These are phyloP conservation scores for Serilophus lunatus DNA, from an alignment of 2,113 vertebrate genomes.

Conservation along the genomic window DNA sequence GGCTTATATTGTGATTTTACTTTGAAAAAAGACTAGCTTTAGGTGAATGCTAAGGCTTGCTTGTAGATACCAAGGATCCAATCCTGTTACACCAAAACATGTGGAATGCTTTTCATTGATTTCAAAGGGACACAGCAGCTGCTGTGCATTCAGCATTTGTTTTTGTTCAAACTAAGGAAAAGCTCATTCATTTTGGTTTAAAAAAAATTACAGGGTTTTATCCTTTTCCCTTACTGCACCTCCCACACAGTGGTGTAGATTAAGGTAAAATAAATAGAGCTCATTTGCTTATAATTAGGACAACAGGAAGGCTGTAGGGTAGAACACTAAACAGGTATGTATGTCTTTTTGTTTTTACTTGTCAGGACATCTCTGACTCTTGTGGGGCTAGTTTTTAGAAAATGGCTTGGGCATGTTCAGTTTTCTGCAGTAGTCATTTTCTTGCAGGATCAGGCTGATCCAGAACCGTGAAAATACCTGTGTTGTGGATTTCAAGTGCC, in stretches of 20 bases:
- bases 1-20: not conserved
- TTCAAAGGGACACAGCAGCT: not conserved
- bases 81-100: not conserved
- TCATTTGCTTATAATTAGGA: not conserved
- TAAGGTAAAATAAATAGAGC: not conserved
- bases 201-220: not conserved
- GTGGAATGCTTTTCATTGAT: not conserved
- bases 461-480: not conserved
- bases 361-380: not conserved
- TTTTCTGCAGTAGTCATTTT: not conserved
- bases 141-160: not conserved
- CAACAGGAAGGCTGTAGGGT: not conserved
- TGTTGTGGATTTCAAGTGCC: not conserved
- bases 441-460: not conserved
- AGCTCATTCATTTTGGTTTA: not conserved
- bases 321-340: not conserved
- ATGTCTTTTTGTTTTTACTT: not conserved
- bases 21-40: not conserved
- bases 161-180: not conserved
- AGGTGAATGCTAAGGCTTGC: not conserved
- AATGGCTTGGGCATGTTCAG: not conserved
- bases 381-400: not conserved
- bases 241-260: not conserved
- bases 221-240: not conserved
- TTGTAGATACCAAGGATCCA: not conserved